These are phyloP conservation scores for Dipodomys merriami DNA, from an alignment of 2,113 vertebrate genomes.

Conservation along the genomic window DNA sequence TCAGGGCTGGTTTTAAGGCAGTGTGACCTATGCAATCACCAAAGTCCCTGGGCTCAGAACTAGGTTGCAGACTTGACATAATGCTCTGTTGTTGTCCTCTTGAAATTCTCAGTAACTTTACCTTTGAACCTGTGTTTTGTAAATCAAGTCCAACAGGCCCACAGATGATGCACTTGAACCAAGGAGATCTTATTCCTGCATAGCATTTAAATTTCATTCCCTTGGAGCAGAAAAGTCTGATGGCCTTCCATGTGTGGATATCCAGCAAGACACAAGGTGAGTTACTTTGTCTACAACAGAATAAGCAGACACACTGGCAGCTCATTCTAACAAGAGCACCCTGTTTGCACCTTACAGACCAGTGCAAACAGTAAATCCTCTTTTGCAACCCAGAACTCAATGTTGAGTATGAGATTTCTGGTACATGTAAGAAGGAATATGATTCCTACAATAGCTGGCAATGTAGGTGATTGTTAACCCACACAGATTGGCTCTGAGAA, in stretches of 20 bases:
- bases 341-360: no score
- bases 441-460: no score
- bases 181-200: not conserved
- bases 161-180: not conserved
- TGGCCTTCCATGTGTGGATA: no score
- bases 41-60: not conserved
- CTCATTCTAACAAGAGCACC: not conserved
- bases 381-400: no score
- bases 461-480: no score
- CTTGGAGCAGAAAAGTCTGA: not conserved
- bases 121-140: not conserved
- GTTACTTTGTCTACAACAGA: not conserved
- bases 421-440: no score
- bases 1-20: not conserved
- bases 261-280: not conserved
- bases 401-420: no score
- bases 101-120: conserved; percentile 6
- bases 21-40: not conserved
- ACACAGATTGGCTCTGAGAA: no score
- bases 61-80: not conserved
- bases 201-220: not conserved
- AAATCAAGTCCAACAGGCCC: not conserved
- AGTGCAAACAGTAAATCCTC: no score
- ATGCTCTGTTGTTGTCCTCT: not conserved
- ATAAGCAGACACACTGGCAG: not conserved